phyloP scores from a whole-genome alignment of 2,113 vertebrate genomes.

The Ceratotherium simum region DNA sequence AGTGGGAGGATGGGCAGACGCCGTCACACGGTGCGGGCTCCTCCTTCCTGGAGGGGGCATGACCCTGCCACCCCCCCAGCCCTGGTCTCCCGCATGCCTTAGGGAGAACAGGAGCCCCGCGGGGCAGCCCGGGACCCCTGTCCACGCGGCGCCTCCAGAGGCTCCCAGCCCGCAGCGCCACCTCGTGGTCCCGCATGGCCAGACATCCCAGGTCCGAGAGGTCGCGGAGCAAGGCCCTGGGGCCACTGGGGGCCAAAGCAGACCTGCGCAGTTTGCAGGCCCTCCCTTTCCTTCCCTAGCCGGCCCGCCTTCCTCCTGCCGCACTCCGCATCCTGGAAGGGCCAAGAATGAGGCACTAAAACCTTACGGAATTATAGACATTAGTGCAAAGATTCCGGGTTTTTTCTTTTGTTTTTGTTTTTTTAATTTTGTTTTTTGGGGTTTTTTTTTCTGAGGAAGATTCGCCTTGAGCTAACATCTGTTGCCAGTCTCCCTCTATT shows the following conservation, averaged over 20 bases:
- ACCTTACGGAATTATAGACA: neutral
- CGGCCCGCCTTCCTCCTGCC: rapidly evolving
- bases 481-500: no score
- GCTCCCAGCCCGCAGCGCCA: neutral
- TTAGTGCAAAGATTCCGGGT: neutral
- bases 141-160: rapidly evolving
- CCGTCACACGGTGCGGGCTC: neutral
- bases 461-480: no score
- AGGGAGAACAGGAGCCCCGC: neutral
- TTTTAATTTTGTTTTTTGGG: no score
- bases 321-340: rapidly evolving
- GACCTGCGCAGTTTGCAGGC: neutral
- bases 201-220: rapidly evolving
- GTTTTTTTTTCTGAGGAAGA: no score
- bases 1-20: no score
- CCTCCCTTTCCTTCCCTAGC: neutral
- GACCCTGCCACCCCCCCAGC: neutral
- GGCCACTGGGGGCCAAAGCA: neutral
- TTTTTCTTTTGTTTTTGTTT: no score
- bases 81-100: neutral
- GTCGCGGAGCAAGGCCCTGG: rapidly evolving
- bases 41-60: neutral
- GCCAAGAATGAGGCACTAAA: neutral
- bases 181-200: neutral
- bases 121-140: rapidly evolving